Percentiles rank a stretch among this genome's conserved stretches.
Evolutionary conservation across 2,797 vertebrate species (phyloP).

Genomic region (Sebastes minor): DNA sequence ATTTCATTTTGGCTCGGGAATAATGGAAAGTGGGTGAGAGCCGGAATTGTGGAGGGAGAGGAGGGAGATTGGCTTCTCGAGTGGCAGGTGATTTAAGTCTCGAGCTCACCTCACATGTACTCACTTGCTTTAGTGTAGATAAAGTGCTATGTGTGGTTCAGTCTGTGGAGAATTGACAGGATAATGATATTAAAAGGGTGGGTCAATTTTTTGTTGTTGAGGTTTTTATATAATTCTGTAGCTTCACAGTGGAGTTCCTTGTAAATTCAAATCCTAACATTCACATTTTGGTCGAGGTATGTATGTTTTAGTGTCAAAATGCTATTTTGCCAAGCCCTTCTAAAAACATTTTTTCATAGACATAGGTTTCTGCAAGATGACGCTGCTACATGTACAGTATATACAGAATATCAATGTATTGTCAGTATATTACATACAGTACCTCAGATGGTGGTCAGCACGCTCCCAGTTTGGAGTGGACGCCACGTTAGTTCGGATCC

Average conservation of each 20-base stretch:
- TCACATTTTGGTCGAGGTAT: no score
- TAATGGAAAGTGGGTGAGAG: slow-evolving; percentile 53
- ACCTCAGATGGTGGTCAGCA: background rate
- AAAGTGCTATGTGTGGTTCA: background rate
- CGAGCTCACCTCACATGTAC: slow-evolving; percentile 8
- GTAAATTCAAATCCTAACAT: no score
- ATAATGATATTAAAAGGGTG: background rate
- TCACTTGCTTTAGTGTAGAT: background rate
- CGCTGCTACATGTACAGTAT: background rate
- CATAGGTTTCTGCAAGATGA: no score
- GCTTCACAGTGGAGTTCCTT: no score
- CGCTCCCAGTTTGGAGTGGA: background rate
- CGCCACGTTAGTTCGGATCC: background rate
- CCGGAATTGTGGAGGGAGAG: slow-evolving; percentile 1
- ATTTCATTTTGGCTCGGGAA: slow-evolving; percentile 68
- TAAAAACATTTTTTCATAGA: no score
- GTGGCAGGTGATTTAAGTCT: slow-evolving; percentile 42
- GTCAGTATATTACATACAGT: background rate
- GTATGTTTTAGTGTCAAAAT: no score
- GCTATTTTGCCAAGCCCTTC: background rate
- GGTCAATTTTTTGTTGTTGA: background rate
- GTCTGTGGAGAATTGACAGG: background rate
- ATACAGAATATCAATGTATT: background rate
- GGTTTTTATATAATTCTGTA: no score
- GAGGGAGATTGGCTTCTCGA: slow-evolving; percentile 9